Base-by-base conservation (phyloP, 2,797 vertebrate genomes). In the Tenualosa ilisha region DNA sequence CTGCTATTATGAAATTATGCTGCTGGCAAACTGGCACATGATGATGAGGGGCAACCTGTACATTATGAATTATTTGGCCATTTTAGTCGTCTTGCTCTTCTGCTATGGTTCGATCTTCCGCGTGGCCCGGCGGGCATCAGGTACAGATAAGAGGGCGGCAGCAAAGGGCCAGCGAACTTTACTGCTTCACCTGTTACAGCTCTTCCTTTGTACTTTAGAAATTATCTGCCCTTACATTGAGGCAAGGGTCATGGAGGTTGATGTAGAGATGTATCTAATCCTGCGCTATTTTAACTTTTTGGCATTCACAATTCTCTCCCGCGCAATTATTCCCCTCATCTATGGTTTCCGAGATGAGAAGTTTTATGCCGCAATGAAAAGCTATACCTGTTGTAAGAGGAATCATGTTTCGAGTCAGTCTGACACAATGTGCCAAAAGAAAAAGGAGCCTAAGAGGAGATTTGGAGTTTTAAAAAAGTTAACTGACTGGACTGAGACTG, bases 291-390 rank as follows among this genome's bases (percentile, higher is more conserved):
- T 90, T 24, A 86, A 90, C 12, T 91, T 90, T 37, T 56, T 90
- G 7, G 83, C 72, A 11, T 88, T 91, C 2, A 88, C 79, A 40
- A 43, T 91, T 31, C 54, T 86, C 2, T 86, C 89, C 0, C 82
- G 89, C 46, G 89, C 87, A 17, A 61, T 90, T 3, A 90, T 88
- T 86, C 85, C 91, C 49, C 84, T 91, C 0, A 83, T 91, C 15
- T 91, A 91, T 83, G 91, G 91, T 0, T 75, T 91, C 31, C 85
- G 88, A 84, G 91, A 91, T 88, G 83, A 90, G 43, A 89, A 61
- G 43, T 90, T 90, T 61, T 85, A 12, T 15, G 24, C 75, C 37
- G 85, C 84, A 0, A 6, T 90, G n/a, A 43, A 68, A 40, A 79
- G 85, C n/a, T 88, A 86, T 15, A n/a, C 85, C 20, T 82, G 8